Percentiles rank a stretch among this genome's conserved stretches.
phyloP scores from a whole-genome alignment of 2,888 invertebrate genomes.

The Heliconius aoede region DNA sequence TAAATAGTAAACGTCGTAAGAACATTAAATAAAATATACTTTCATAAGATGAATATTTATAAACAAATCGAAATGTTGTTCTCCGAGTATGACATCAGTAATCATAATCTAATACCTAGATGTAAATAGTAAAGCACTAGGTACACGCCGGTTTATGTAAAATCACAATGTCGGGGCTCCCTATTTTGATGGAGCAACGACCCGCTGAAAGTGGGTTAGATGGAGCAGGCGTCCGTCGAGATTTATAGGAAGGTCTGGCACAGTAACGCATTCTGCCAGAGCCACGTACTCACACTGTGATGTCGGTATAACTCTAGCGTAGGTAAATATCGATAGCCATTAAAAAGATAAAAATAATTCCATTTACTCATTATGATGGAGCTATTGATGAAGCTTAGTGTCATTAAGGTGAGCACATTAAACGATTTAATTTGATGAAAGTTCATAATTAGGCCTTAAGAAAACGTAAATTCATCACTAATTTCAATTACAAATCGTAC shows the following conservation, averaged over 20 bases:
- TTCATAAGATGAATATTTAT: background rate
- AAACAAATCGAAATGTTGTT: background rate
- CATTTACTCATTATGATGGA: slow-evolving; percentile 41
- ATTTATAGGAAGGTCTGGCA: slow-evolving; percentile 66
- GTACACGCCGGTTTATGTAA: slow-evolving; percentile 43
- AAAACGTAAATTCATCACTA: background rate
- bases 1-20: background rate
- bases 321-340: slow-evolving; percentile 48
- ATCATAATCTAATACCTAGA: background rate
- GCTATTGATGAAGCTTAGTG: slow-evolving; percentile 11
- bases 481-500: background rate
- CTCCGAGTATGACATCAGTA: background rate
- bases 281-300: slow-evolving; percentile 52
- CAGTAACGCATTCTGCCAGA: slow-evolving; percentile 59
- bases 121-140: background rate
- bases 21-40: background rate
- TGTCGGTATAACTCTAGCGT: slow-evolving; percentile 46
- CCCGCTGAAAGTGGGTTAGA: slow-evolving; percentile 65
- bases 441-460: background rate
- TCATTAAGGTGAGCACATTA: slow-evolving; percentile 17
- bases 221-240: slow-evolving; percentile 57
- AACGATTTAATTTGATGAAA: background rate
- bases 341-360: slow-evolving; percentile 48
- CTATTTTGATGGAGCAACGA: slow-evolving; percentile 63
- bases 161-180: slow-evolving; percentile 55